phyloP scores from a whole-genome alignment of 1,140 invertebrate genomes.

The Euura saliciscinereae region DNA sequence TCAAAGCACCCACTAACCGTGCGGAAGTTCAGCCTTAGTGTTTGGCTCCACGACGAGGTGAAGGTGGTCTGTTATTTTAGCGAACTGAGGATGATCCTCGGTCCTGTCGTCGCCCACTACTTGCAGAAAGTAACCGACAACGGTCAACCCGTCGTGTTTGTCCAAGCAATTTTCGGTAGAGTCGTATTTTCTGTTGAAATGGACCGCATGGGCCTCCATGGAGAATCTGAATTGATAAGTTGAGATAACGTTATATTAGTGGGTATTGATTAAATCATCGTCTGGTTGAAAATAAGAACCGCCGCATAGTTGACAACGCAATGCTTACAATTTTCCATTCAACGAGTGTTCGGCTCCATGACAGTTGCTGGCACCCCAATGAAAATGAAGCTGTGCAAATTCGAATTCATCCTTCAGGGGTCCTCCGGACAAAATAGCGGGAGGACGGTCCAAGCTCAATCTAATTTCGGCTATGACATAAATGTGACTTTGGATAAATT shows the following conservation, averaged over 20 bases:
- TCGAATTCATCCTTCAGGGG: constrained; percentile 71
- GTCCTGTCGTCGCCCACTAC: constrained; percentile 35
- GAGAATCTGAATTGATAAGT: constrained; percentile 60
- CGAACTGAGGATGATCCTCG: constrained; percentile 46
- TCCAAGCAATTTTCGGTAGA: constrained; percentile 70
- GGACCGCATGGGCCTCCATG: constrained; percentile 80
- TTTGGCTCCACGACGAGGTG: constrained; percentile 46
- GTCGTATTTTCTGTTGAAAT: constrained; percentile 78
- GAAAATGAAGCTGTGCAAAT: constrained; percentile 82
- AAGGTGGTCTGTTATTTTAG: constrained; percentile 53
- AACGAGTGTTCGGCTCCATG: constrained; percentile 83
- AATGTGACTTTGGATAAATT: too few species aligned
- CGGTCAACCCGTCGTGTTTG: constrained; percentile 77
- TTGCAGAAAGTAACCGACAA: constrained; percentile 75
- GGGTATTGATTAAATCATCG: too few species aligned
- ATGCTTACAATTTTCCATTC: constrained; percentile 64
- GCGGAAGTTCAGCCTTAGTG: constrained; percentile 42
- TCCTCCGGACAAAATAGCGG: constrained; percentile 55
- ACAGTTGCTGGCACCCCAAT: constrained; percentile 78
- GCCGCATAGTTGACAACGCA: constrained; percentile 1
- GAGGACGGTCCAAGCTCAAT: neutral
- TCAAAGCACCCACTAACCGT: constrained; percentile 12
- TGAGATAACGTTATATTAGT: too few species aligned
- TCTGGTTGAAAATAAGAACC: too few species aligned
- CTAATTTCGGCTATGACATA: neutral